Base-by-base conservation (phyloP, 1,140 invertebrate species). In the Aporrectodea caliginosa region DNA sequence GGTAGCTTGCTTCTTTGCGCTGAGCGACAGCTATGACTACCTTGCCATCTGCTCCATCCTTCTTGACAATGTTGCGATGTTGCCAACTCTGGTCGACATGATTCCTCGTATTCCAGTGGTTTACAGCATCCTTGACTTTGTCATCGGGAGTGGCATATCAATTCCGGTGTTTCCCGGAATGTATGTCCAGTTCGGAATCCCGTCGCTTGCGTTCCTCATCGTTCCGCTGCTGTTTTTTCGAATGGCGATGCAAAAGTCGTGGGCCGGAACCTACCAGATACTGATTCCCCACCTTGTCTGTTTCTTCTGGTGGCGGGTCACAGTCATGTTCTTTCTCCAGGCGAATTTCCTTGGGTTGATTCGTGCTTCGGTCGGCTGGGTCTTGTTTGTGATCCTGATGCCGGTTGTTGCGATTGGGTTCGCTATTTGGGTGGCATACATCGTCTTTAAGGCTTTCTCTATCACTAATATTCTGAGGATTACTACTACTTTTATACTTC, bases 251-350 rank as follows among this genome's bases (percentile, higher is more conserved):
- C n/a, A 22, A 31, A 73, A 78, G 2, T 77, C 75, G 32, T 77
- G 79, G 75, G n/a, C 27, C 16, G 79, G 79, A 2, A 80, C 79
- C 33, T 80, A 80, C 69, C 75, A 75, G n/a, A 69, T 80, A 32
- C 43, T 80, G 43, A 78, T 80, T 35, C 79, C 79, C 27, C 79
- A 80, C 43, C 75, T 80, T 1, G 79, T 80, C 14, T 80, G 79
- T 34, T 80, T 80, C 70, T 80, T 80, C 34, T 80, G 79, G 79
- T 80, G 79, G 79, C 35, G 72, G 32, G n/a, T 77, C 16, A 32
- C 70, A n/a, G 75, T 80, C 1, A 80, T 77, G 75, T 80, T 80
- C 69, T 78, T 35, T n/a, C 69, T 35, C n/a, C 69, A 80, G 32
- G 31, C 79, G 12, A 79, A 75, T 6, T 78, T 77, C 75, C n/a